phyloP scores from a whole-genome alignment of 2,113 vertebrate genomes.

The Rissa tridactyla region DNA sequence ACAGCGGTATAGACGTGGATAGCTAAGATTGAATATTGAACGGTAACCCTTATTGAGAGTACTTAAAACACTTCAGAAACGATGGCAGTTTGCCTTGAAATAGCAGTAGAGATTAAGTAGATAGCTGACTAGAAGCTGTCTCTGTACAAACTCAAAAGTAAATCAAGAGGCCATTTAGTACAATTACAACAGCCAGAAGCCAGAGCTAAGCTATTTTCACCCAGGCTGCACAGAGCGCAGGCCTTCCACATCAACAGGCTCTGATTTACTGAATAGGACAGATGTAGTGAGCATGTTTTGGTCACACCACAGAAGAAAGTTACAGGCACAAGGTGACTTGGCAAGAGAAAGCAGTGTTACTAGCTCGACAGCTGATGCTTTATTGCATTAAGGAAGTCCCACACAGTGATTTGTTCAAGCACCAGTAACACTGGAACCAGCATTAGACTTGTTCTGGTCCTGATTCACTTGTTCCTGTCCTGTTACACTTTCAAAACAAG shows the following conservation, averaged over 20 bases:
- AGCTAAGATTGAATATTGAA: background rate
- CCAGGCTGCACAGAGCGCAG: background rate
- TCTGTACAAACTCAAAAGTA: background rate
- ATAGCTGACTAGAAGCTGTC: background rate
- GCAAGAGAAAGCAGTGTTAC: background rate
- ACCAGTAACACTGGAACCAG: background rate
- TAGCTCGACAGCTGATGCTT: background rate
- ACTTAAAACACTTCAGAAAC: background rate
- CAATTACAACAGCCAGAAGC: background rate
- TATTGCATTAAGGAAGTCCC: background rate
- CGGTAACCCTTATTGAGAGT: background rate
- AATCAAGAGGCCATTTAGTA: background rate
- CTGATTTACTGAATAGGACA: background rate
- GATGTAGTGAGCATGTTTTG: background rate
- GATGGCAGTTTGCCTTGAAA: background rate
- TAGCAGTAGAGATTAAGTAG: background rate
- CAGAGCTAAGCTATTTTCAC: background rate
- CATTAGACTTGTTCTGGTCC: no score
- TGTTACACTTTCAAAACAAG: background rate
- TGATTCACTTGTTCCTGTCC: no score
- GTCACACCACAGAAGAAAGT: background rate
- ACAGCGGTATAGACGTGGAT: background rate
- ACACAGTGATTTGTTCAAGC: background rate
- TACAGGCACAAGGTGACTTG: background rate
- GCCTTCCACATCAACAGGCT: background rate